These are phyloP conservation scores for Gymnarchus niloticus DNA, from an alignment of 2,113 vertebrate species.

Conservation along the genomic window DNA sequence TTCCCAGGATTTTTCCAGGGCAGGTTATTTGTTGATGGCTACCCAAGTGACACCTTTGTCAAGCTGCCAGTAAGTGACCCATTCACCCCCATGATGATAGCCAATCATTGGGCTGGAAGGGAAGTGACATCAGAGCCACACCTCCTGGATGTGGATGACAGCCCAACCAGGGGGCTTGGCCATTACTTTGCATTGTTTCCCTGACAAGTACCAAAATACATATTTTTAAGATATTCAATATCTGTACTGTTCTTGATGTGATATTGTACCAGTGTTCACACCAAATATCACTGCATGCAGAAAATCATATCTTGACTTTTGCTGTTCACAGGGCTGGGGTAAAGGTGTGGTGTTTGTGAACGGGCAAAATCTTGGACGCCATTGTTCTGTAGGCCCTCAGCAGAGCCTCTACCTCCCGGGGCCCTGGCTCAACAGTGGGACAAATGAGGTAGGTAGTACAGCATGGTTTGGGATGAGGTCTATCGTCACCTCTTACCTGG, in stretches of 20 bases:
- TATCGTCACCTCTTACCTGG: background rate
- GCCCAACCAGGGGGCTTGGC: background rate
- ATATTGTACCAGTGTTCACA: background rate
- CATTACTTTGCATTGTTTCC: background rate
- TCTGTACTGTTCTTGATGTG: background rate
- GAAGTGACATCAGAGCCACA: background rate
- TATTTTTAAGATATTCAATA: background rate
- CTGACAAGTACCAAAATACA: background rate
- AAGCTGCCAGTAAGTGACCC: constrained; percentile 72
- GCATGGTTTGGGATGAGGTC: background rate
- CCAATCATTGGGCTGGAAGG: background rate
- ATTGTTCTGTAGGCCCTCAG: constrained; percentile 92
- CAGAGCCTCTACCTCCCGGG: constrained; percentile 84
- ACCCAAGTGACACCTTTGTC: constrained; percentile 81
- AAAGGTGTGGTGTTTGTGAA: constrained; percentile 90
- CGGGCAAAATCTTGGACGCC: constrained; percentile 81
- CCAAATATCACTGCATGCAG: background rate
- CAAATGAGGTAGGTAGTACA: constrained; percentile 70
- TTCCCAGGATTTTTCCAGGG: constrained; percentile 83
- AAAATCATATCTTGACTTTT: background rate
- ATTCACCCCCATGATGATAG: background rate
- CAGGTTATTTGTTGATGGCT: constrained; percentile 62
- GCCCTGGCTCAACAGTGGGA: constrained; percentile 72
- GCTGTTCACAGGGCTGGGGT: constrained; percentile 77
- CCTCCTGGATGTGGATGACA: background rate